Evolutionary conservation across 2,113 vertebrate species (phyloP).

Genomic region (Capreolus pygargus): DNA sequence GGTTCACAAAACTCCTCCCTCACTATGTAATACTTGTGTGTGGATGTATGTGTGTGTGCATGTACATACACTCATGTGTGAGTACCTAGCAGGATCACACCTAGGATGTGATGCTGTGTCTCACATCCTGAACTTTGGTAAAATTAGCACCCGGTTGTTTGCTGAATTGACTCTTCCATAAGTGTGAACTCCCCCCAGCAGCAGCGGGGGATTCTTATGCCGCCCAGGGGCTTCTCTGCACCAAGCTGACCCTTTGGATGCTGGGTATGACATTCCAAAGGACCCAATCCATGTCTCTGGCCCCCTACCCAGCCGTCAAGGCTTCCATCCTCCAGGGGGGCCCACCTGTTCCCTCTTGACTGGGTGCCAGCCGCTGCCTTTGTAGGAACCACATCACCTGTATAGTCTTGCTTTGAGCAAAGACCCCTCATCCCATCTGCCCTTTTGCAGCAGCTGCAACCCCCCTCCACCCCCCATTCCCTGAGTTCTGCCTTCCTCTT

Average conservation of each 20-base stretch:
- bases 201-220: accelerated
- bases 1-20: neutral
- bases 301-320: accelerated
- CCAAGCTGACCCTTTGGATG: neutral
- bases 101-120: neutral
- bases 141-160: neutral
- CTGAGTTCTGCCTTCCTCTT: accelerated
- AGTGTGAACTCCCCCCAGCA: neutral
- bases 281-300: neutral
- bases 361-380: neutral
- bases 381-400: accelerated
- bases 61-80: neutral
- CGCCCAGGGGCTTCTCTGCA: neutral
- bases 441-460: accelerated
- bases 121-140: neutral
- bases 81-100: neutral
- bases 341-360: accelerated
- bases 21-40: neutral
- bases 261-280: accelerated
- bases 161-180: accelerated
- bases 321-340: neutral
- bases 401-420: accelerated
- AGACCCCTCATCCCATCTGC: accelerated
- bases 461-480: accelerated
- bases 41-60: neutral